Evolutionary conservation across 1,140 invertebrate genomes (phyloP), one percentile per base, ranked within the genome.

Genomic region (Battus philenor): DNA sequence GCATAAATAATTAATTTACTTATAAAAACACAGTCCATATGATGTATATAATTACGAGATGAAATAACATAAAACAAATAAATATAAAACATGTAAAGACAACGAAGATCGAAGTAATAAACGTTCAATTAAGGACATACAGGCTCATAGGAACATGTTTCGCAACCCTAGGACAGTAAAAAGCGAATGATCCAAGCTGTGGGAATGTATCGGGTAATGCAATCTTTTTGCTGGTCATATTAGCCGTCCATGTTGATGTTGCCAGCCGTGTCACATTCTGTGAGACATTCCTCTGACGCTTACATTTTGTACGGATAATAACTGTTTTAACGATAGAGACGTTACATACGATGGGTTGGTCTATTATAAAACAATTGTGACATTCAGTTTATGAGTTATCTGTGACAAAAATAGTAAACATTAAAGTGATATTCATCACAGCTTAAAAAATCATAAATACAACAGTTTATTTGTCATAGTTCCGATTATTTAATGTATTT

Each of bases 151-250:
- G 34, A 52, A 50, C 51, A 31, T 32, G 44, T 50, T 52, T 33
- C 48, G 33, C 57, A 58, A 34, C 59, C 57, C 65, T 74, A 55
- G 39, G 39, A 27, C 13, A 12, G 24, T 44, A 61, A 76, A 79
- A 76, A 76, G 61, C 54, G 52, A 47, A 46, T 59, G 52, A 43
- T 52, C 38, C 50, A 39, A 51, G 53, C 60, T 76, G 72, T 76
- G 74, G 69, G 76, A 80, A 80, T 80, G 73, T 55, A 66, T 65
- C 62, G 44, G 44, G 69, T 69, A 76, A 72, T 75, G 67, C 62
- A 65, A 73, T 65, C 68, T 78, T 80, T 78, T 80, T 80, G 59
- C 69, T 56, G 31, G 51, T 43, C 39, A 62, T 52, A 67, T 65
- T 67, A 67, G 54, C 55, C 56, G 55, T 63, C 59, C 51, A 50